phyloP scores from a whole-genome alignment of 2,888 invertebrate genomes.

The Monopis laevigella region DNA sequence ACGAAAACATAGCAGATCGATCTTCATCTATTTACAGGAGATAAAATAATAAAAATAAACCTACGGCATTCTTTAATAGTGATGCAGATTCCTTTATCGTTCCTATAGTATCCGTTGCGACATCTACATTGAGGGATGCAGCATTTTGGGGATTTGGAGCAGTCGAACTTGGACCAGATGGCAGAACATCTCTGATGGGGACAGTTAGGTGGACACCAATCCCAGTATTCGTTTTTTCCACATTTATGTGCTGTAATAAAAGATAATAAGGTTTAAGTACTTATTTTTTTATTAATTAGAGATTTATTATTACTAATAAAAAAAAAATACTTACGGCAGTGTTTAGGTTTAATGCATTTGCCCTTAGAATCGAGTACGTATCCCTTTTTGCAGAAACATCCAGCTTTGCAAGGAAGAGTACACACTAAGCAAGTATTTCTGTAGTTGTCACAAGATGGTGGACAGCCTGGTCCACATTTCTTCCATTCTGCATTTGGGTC shows the following conservation, averaged over 20 bases:
- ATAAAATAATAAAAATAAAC: too few species aligned
- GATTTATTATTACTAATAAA: too few species aligned
- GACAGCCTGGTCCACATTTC: neutral
- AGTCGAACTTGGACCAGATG: neutral
- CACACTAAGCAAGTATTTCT: neutral
- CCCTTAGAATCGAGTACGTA: neutral
- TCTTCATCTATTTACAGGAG: too few species aligned
- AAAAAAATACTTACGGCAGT: neutral
- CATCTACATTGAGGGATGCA: constrained; percentile 30
- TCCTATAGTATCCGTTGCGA: constrained; percentile 23
- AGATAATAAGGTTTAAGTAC: too few species aligned
- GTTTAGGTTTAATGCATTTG: neutral
- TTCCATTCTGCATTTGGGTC: too few species aligned
- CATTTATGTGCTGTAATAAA: too few species aligned
- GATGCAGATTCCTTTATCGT: constrained; percentile 24
- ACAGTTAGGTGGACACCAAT: neutral
- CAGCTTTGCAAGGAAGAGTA: neutral
- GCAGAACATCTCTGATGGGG: neutral
- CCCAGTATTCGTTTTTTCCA: neutral
- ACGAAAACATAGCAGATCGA: too few species aligned
- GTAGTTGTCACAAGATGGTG: neutral
- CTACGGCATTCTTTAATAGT: constrained; percentile 22
- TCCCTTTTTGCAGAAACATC: neutral
- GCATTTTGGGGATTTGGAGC: neutral
- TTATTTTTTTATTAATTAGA: too few species aligned